Percentiles rank a stretch among this genome's conserved stretches.
Conservation (phyloP, 2,888 invertebrate species). For the Cheilosia vulpina region DNA sequence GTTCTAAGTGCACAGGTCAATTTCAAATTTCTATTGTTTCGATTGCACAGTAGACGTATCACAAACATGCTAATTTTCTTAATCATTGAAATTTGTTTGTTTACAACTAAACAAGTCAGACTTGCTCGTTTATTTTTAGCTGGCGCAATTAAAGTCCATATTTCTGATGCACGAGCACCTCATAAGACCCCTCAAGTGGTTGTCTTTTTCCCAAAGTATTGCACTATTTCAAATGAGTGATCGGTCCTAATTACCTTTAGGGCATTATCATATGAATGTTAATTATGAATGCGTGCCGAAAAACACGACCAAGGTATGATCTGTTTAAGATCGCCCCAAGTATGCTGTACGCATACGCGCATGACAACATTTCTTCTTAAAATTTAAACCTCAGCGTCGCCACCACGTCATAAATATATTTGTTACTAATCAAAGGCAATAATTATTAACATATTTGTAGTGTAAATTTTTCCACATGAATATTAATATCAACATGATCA, state of each 20-base stretch:
- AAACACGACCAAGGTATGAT: background rate
- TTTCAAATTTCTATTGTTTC: no score
- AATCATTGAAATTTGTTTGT: background rate
- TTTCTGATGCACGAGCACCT: background rate
- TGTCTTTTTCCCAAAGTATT: background rate
- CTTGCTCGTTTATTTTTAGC: constrained; percentile 3
- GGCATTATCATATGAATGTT: constrained; percentile 3
- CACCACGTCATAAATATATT: background rate
- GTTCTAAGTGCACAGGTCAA: no score
- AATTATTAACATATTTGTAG: background rate
- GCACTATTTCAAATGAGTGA: constrained; percentile 5
- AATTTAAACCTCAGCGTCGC: background rate
- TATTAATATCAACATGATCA: background rate
- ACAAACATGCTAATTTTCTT: constrained; percentile 6
- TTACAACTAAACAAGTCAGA: background rate
- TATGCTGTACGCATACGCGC: background rate
- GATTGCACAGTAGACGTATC: background rate
- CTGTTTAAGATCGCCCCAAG: background rate
- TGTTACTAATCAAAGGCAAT: constrained; percentile 11
- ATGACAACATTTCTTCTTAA: background rate
- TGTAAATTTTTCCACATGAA: background rate
- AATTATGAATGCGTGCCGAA: constrained; percentile 12
- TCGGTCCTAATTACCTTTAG: background rate
- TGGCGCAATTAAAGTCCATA: background rate
- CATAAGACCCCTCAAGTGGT: background rate